A percentile compares a stretch with the other conserved stretches of the same genome.
Evolutionary conservation across 2,797 vertebrate genomes (phyloP).

Genomic region (Cynopterus sphinx): DNA sequence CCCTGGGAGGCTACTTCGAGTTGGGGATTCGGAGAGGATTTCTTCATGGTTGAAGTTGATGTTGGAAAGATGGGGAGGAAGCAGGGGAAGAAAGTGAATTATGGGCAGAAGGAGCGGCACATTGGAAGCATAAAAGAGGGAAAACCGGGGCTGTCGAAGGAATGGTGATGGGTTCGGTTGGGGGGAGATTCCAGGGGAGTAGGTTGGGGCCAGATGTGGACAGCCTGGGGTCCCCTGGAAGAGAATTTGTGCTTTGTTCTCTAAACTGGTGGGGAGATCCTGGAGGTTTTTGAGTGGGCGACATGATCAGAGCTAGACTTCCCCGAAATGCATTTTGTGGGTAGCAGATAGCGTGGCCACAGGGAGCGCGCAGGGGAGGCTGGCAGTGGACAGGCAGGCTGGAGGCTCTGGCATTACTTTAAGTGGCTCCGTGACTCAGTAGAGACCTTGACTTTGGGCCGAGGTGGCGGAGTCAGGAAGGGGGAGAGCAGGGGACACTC

Average conservation of each 20-base stretch:
- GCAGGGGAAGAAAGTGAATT: neutral
- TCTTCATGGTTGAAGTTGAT: neutral
- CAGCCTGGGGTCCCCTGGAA: neutral
- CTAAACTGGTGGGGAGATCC: neutral
- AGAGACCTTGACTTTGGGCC: neutral
- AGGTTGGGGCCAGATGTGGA: rapidly evolving
- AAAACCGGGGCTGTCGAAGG: neutral
- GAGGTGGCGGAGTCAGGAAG: neutral
- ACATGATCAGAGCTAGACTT: neutral
- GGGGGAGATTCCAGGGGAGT: too few species aligned
- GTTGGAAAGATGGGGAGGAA: neutral
- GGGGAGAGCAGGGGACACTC: neutral
- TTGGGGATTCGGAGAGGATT: neutral
- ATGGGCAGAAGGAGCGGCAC: neutral
- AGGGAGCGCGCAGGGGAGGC: neutral
- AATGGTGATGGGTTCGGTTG: neutral
- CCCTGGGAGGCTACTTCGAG: neutral
- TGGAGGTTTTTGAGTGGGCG: neutral
- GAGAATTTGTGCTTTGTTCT: neutral
- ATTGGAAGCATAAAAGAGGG: rapidly evolving
- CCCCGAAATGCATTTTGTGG: neutral
- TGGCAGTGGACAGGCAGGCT: neutral
- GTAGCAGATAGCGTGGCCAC: rapidly evolving
- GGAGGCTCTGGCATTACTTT: neutral
- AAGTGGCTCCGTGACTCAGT: neutral